phyloP scores from a whole-genome alignment of 2,888 invertebrate species.

The Ophion slaviceki region DNA sequence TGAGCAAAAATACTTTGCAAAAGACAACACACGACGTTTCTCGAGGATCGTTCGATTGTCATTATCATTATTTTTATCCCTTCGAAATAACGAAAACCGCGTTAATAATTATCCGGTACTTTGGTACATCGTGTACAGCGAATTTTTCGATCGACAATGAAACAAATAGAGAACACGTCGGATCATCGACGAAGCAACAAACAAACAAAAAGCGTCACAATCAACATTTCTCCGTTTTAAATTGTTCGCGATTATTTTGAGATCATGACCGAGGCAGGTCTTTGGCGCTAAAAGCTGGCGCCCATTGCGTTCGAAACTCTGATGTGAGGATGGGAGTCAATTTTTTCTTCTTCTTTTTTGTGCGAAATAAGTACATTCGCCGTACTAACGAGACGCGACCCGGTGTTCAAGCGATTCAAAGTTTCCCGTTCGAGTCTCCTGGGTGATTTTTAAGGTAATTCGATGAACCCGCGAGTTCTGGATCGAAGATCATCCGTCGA shows the following conservation, averaged over 20 bases:
- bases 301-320: slow-evolving; percentile 17
- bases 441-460: slow-evolving; percentile 46
- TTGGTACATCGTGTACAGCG: slow-evolving; percentile 26
- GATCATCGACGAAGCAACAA: slow-evolving; percentile 1
- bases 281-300: slow-evolving; percentile 7
- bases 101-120: slow-evolving; percentile 2
- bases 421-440: slow-evolving; percentile 52
- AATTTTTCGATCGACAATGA: background rate
- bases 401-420: slow-evolving; percentile 51
- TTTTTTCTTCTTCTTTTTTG: slow-evolving; percentile 30
- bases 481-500: slow-evolving; percentile 64
- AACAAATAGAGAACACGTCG: background rate
- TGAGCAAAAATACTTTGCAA: background rate
- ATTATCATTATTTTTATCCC: background rate
- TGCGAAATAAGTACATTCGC: slow-evolving; percentile 58
- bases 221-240: slow-evolving; percentile 4
- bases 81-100: background rate
- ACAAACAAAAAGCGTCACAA: slow-evolving; percentile 9
- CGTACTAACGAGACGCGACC: slow-evolving; percentile 51
- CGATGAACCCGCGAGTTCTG: slow-evolving; percentile 50
- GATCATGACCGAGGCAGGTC: slow-evolving; percentile 38
- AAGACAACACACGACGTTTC: background rate
- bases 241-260: slow-evolving; percentile 27
- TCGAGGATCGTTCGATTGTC: background rate
- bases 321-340: background rate